phyloP scores from a whole-genome alignment of 2,888 invertebrate genomes.

The Aspidiotus rigidus region DNA sequence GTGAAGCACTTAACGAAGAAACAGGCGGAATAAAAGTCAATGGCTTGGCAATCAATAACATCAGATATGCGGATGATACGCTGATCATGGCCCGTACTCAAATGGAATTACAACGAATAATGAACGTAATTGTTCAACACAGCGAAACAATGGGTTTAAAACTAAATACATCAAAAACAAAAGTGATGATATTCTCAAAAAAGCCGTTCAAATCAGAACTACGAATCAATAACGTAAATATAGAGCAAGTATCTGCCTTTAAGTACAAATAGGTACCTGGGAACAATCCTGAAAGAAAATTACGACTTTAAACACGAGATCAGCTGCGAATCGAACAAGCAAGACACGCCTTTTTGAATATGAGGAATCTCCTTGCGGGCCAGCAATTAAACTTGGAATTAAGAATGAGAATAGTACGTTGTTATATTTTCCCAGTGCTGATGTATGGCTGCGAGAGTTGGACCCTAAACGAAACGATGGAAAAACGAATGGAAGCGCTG shows the following conservation, averaged over 20 bases:
- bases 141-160: not conserved
- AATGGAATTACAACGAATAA: not conserved
- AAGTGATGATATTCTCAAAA: not conserved
- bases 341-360: not conserved
- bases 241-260: not conserved
- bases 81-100: not conserved
- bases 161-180: not conserved
- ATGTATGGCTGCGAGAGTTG: no score
- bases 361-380: not conserved
- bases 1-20: not conserved
- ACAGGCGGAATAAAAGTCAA: not conserved
- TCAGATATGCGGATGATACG: conserved; percentile 1
- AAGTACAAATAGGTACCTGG: not conserved
- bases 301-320: not conserved
- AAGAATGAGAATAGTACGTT: not conserved
- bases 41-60: not conserved
- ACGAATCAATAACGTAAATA: not conserved
- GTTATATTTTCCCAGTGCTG: no score
- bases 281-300: not conserved
- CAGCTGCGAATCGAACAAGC: not conserved
- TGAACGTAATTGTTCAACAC: not conserved
- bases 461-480: no score
- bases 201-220: not conserved
- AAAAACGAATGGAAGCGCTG: no score
- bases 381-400: not conserved